phyloP scores from a whole-genome alignment of 2,888 invertebrate genomes.

The Sthenelais limicola region DNA sequence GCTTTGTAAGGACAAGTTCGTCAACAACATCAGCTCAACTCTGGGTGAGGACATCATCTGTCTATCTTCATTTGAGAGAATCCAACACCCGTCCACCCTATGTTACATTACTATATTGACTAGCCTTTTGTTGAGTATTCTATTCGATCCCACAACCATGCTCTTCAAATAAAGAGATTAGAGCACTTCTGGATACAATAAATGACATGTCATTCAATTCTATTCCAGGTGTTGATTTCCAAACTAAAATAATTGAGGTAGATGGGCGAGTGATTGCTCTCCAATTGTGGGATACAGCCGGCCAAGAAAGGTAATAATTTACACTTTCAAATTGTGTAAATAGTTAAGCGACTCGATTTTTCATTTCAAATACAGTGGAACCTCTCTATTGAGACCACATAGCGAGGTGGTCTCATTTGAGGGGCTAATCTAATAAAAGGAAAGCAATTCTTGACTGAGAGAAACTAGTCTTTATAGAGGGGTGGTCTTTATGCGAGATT shows the following conservation, averaged over 20 bases:
- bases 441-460: too few species aligned
- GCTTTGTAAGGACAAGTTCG: slow-evolving; percentile 76
- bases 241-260: slow-evolving; percentile 74
- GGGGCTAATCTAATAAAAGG: too few species aligned
- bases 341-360: background rate
- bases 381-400: too few species aligned
- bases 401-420: too few species aligned
- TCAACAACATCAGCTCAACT: slow-evolving; percentile 76
- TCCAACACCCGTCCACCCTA: too few species aligned
- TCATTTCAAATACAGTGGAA: too few species aligned
- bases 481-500: too few species aligned
- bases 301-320: slow-evolving; percentile 74
- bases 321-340: background rate
- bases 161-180: background rate
- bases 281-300: slow-evolving; percentile 78
- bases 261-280: slow-evolving; percentile 76
- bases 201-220: background rate
- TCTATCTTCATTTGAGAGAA: too few species aligned
- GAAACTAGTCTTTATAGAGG: too few species aligned
- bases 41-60: slow-evolving; percentile 75
- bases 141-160: background rate
- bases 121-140: too few species aligned
- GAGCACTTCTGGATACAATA: background rate
- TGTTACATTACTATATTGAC: too few species aligned
- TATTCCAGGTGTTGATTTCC: slow-evolving; percentile 70